Conservation (phyloP, 2,888 invertebrate species). For the Criorhina ranunculi region DNA sequence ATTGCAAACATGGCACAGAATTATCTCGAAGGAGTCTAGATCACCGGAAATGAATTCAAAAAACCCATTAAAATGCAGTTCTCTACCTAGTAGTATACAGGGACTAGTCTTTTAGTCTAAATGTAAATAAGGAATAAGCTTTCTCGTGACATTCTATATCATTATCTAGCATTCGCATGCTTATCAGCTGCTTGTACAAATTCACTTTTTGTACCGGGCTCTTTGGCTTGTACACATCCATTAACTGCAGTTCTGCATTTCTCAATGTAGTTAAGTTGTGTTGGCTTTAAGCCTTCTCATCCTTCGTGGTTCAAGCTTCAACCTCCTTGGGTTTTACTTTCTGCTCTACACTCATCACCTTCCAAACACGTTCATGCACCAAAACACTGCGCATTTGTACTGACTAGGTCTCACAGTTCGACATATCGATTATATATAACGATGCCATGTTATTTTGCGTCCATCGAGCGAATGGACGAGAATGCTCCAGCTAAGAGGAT, state of each 20-base stretch:
- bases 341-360: slow-evolving; percentile 16
- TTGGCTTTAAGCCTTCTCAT: slow-evolving; percentile 45
- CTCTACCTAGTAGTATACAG: no score
- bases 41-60: no score
- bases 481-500: no score
- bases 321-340: neutral
- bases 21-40: no score
- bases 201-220: slow-evolving; percentile 53
- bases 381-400: slow-evolving; percentile 51
- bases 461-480: no score
- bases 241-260: slow-evolving; percentile 58
- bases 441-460: slow-evolving; percentile 3
- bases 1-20: no score
- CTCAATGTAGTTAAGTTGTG: slow-evolving; percentile 57
- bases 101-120: no score
- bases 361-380: slow-evolving; percentile 31
- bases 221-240: slow-evolving; percentile 54
- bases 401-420: slow-evolving; percentile 20
- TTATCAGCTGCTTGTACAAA: slow-evolving; percentile 58
- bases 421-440: slow-evolving; percentile 12
- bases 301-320: slow-evolving; percentile 18
- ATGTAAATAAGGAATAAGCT: no score
- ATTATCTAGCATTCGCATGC: slow-evolving; percentile 46
- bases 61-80: no score
- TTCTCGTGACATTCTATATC: slow-evolving; percentile 14